A percentile compares a stretch with the other conserved stretches of the same genome.
These are phyloP conservation scores for Papilio demoleus DNA, from an alignment of 2,888 invertebrate species.

Conservation along the genomic window DNA sequence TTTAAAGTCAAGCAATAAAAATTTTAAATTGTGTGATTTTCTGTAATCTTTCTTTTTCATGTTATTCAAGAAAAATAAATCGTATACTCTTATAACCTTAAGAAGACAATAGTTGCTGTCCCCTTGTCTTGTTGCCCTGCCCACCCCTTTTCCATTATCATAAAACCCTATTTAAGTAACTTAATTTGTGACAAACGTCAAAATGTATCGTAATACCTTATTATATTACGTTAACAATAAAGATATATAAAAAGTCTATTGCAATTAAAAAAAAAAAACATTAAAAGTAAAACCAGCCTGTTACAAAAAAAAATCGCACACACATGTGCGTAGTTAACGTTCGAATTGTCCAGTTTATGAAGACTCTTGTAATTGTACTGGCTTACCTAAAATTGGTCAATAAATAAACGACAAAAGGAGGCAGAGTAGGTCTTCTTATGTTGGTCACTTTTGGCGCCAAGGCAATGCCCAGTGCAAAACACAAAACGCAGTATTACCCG, in stretches of 20 bases:
- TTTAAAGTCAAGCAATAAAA: background rate
- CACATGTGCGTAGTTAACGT: background rate
- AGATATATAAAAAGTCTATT: background rate
- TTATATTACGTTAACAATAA: background rate
- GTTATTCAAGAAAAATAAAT: background rate
- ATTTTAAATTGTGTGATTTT: no score
- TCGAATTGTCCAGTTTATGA: slow-evolving; percentile 37
- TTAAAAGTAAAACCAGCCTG: slow-evolving; percentile 18
- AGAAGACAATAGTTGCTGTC: background rate
- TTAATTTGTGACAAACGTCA: slow-evolving; percentile 26
- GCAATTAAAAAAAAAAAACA: slow-evolving; percentile 2
- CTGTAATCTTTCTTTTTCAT: background rate
- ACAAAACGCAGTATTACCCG: slow-evolving; percentile 56
- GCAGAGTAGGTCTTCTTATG: slow-evolving; percentile 51
- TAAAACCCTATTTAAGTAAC: slow-evolving; percentile 11
- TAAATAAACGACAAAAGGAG: slow-evolving; percentile 24
- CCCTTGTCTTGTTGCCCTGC: background rate
- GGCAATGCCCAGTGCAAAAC: slow-evolving; percentile 49
- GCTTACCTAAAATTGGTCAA: background rate
- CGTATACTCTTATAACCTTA: background rate
- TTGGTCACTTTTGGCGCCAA: slow-evolving; percentile 58
- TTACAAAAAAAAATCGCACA: slow-evolving; percentile 4
- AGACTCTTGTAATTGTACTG: slow-evolving; percentile 37
- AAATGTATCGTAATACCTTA: background rate
- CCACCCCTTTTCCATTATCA: slow-evolving; percentile 22